These are phyloP conservation scores for Anomalospiza imberbis DNA, from an alignment of 2,797 vertebrate genomes.

Conservation along the genomic window DNA sequence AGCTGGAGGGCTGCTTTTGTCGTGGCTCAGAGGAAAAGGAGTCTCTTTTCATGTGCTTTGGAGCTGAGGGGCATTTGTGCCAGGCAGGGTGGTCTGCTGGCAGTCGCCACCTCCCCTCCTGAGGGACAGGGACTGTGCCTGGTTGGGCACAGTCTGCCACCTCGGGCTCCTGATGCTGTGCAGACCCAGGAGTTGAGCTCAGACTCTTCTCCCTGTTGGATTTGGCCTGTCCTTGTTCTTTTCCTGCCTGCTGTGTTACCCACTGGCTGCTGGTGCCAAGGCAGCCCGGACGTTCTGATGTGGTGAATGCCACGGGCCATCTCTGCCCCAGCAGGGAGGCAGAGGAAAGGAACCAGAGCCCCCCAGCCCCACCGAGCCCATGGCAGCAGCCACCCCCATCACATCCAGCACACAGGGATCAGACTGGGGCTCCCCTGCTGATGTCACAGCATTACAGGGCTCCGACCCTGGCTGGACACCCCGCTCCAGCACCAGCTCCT, in stretches of 20 bases:
- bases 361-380: rapidly evolving
- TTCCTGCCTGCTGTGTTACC: neutral
- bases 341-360: neutral
- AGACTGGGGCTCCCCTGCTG: neutral
- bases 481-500: neutral
- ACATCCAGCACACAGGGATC: neutral
- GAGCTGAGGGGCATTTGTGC: neutral
- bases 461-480: neutral
- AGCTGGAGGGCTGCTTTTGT: neutral
- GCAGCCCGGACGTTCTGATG: rapidly evolving
- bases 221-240: neutral
- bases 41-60: neutral
- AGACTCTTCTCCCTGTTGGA: neutral
- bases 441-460: rapidly evolving
- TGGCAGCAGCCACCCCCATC: neutral
- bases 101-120: neutral
- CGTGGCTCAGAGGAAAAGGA: neutral
- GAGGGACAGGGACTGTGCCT: rapidly evolving
- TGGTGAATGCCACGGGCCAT: neutral
- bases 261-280: neutral
- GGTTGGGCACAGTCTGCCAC: neutral
- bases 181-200: neutral
- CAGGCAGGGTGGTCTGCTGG: neutral
- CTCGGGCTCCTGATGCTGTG: neutral
- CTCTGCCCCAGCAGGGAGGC: neutral